phyloP scores from a whole-genome alignment of 2,797 vertebrate species.

The Sebastes steindachneri region DNA sequence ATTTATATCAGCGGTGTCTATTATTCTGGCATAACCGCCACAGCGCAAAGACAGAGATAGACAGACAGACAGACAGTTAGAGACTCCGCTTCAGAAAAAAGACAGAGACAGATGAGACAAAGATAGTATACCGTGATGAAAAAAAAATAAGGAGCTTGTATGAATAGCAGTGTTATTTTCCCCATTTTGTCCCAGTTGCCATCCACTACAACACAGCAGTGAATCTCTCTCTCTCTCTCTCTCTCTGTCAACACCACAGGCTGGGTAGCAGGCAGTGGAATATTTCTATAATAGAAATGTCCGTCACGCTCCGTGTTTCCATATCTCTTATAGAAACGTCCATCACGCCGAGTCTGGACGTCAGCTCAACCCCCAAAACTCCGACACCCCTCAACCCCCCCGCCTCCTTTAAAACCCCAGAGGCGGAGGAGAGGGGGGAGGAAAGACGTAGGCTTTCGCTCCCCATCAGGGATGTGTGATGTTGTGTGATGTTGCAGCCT shows the following conservation, averaged over 20 bases:
- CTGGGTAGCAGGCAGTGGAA: conserved; percentile 28
- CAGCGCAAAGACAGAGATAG: conserved; percentile 15
- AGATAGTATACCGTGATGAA: conserved; percentile 29
- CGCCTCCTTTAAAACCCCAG: neutral
- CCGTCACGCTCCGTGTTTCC: conserved; percentile 65
- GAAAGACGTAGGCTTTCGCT: conserved; percentile 5
- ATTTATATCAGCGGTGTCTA: conserved; percentile 43
- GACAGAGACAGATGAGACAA: conserved; percentile 28
- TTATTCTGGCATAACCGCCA: conserved; percentile 38
- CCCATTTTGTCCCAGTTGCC: conserved; percentile 19
- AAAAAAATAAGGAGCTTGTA: conserved; percentile 36
- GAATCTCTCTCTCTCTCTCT: neutral
- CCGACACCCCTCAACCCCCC: neutral
- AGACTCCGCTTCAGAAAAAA: neutral
- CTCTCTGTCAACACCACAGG: conserved; percentile 24
- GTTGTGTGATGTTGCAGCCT: conserved; percentile 52
- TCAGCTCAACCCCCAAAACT: conserved; percentile 44
- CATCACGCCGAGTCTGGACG: conserved; percentile 52
- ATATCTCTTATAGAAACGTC: conserved; percentile 68
- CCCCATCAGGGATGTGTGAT: conserved; percentile 41
- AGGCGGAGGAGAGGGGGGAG: neutral
- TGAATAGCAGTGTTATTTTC: conserved; percentile 13
- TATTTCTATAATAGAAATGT: conserved; percentile 74
- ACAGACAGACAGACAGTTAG: neutral
- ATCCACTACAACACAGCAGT: neutral